Evolutionary conservation across 2,797 vertebrate genomes (phyloP).

Genomic region (Lutjanus argentimaculatus): DNA sequence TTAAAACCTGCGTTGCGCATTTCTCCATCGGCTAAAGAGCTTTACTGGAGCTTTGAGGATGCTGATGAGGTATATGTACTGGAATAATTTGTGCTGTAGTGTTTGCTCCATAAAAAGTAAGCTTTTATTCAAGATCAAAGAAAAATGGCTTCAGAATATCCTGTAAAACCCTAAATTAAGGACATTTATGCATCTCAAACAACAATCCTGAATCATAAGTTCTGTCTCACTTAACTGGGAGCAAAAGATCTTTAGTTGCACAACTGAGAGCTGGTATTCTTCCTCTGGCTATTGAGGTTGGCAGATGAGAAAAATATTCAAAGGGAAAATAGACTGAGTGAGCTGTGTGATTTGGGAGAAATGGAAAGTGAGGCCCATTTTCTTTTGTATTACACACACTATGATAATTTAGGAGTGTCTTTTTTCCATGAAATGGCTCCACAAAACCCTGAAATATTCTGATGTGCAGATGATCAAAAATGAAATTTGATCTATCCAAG

Average conservation of each 20-base stretch:
- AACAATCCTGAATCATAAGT: neutral
- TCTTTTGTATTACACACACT: constrained; percentile 7
- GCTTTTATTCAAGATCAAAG: neutral
- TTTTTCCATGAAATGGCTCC: neutral
- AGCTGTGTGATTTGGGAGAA: constrained; percentile 17
- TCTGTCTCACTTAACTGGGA: neutral
- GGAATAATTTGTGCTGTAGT: neutral
- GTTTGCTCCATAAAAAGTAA: neutral
- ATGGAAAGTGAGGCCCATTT: constrained; percentile 7
- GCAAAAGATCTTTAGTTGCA: constrained; percentile 3
- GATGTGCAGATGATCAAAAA: neutral
- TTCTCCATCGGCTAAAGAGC: neutral
- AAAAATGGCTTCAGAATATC: neutral
- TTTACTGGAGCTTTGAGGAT: neutral
- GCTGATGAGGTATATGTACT: neutral
- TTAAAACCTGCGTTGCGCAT: neutral
- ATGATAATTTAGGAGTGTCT: neutral
- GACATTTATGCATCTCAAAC: neutral
- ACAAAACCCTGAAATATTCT: constrained; percentile 8
- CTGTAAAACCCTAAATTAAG: neutral
- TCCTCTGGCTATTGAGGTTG: constrained; percentile 37
- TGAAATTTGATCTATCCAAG: neutral
- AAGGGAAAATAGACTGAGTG: constrained; percentile 17
- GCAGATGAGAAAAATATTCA: constrained; percentile 19
- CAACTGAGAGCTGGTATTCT: constrained; percentile 1